These are phyloP conservation scores for Thysanoteuthis rhombus DNA, from an alignment of 2,888 invertebrate species.

Conservation along the genomic window DNA sequence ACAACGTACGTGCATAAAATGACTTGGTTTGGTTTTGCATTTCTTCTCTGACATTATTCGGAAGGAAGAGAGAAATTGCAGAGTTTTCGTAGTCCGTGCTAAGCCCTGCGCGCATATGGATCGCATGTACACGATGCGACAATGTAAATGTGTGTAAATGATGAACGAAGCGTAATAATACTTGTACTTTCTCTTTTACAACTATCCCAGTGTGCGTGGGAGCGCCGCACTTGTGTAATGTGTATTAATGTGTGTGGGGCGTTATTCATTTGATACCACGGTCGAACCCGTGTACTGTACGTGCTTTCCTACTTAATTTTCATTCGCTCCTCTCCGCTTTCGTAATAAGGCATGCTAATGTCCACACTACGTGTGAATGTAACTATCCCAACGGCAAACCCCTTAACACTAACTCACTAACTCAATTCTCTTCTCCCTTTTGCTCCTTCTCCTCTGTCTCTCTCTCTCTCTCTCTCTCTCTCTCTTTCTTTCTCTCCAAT, in stretches of 20 bases:
- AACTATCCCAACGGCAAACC: not conserved
- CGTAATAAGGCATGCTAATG: not conserved
- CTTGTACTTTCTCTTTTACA: not conserved
- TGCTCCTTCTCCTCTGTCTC: no score
- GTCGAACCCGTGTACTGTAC: not conserved
- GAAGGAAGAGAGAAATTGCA: no score
- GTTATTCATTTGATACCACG: not conserved
- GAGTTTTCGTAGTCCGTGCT: not conserved
- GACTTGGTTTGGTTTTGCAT: not conserved
- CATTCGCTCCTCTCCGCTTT: not conserved
- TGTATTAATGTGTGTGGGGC: not conserved
- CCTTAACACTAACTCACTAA: not conserved
- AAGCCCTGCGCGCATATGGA: not conserved
- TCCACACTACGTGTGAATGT: conserved; percentile 12
- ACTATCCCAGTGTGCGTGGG: not conserved
- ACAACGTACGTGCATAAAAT: not conserved
- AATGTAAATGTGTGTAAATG: not conserved
- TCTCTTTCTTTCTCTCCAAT: not conserved
- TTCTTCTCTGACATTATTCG: not conserved
- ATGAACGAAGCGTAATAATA: not conserved
- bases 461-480: no score
- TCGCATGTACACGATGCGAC: not conserved
- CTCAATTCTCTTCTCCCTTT: not conserved
- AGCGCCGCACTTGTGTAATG: not conserved
- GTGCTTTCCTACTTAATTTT: not conserved